Evolutionary conservation across 2,888 invertebrate species (phyloP), one percentile per base, ranked within the genome.

Genomic region (Empis livida): DNA sequence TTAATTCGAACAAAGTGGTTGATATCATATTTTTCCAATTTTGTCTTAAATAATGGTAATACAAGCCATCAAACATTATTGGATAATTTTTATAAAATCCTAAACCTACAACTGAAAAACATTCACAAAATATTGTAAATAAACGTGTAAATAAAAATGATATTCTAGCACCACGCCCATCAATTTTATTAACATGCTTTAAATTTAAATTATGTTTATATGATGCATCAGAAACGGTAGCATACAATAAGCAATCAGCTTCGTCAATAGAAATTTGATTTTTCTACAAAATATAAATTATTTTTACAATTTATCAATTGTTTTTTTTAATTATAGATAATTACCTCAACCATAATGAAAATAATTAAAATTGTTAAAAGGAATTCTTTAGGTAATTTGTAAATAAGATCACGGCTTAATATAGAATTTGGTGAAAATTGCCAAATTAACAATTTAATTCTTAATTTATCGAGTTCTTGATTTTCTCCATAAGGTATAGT

Each of bases 371-470:
- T 35, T 5, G 35, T 13, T n/a, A 35, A n/a, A 13, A 35, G n/a
- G 5, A 35, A 35, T 35, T 35, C n/a, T n/a, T 35, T 8, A 13
- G 35, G 35, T n/a, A 35, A n/a, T 35, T n/a, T 35, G 2, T 3
- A n/a, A n/a, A 35, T n/a, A 35, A 35, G 4, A 6, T 35, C n/a
- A 13, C 6, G n/a, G 9, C 35, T 35, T 35, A 35, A n/a, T n/a
- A 35, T 35, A 4, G 23, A 27, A 8, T 35, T 35, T 4, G 41
- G 14, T 10, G 49, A 49, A 20, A 51, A 30, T 15, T 42, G 20
- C 45, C 49, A 51, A n/a, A 47, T 48, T n/a, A 49, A 14, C 10
- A 51, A 35, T 1, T 44, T 31, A 13, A 46, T 23, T 42, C 49
- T 43, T 6, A 43, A n/a, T 3, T 23, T n/a, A 38, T 50, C 47